Percentiles rank a stretch among this genome's conserved stretches.
These are phyloP conservation scores for Pseudomyrmex flavicornis DNA, from an alignment of 1,140 invertebrate genomes.

Conservation along the genomic window DNA sequence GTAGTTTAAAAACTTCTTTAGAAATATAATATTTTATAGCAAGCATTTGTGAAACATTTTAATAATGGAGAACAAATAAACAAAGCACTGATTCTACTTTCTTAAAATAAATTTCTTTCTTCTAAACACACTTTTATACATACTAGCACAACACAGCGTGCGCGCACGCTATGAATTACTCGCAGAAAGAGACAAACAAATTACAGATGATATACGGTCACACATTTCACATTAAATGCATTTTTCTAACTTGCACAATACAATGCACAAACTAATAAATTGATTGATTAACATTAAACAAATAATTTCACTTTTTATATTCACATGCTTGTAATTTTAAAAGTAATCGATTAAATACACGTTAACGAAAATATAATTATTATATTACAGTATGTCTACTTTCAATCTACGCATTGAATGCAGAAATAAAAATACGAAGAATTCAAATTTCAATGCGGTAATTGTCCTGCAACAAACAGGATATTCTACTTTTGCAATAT, in stretches of 20 bases:
- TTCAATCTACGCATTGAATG: constrained; percentile 7
- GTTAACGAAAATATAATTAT: constrained; percentile 33
- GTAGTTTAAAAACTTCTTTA: too few relatives aligned
- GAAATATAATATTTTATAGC: too few relatives aligned
- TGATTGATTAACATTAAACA: neutral
- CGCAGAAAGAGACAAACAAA: neutral
- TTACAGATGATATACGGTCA: neutral
- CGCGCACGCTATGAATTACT: too few relatives aligned
- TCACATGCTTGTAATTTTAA: constrained; percentile 12
- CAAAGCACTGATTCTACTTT: too few relatives aligned
- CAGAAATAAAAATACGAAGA: constrained; percentile 25
- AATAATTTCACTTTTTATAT: constrained; percentile 14
- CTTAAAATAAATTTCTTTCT: too few relatives aligned
- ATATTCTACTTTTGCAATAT: neutral
- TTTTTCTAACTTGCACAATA: neutral
- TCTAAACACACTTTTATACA: too few relatives aligned
- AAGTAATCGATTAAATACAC: neutral
- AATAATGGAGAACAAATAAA: too few relatives aligned
- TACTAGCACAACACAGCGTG: too few relatives aligned
- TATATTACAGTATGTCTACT: constrained; percentile 31
- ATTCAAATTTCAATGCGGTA: constrained; percentile 13
- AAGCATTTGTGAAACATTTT: too few relatives aligned
- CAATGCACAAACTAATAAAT: constrained; percentile 1
- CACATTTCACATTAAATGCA: neutral
- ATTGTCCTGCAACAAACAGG: neutral